Percentiles rank a stretch among this genome's conserved stretches.
phyloP scores from a whole-genome alignment of 2,888 invertebrate species.

The Ectobius pallidus region DNA sequence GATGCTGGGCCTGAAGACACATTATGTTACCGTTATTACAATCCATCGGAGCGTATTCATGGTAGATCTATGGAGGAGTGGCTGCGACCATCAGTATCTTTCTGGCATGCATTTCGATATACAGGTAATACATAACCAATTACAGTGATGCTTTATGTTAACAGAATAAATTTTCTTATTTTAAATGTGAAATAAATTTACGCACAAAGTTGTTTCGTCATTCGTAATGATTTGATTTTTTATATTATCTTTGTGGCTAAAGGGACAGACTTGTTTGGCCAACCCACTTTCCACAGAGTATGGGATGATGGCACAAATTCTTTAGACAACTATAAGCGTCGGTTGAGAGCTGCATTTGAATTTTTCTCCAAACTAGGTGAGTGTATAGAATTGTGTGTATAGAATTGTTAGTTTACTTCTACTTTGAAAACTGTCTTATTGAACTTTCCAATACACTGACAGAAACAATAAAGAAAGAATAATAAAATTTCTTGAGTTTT shows the following conservation, averaged over 20 bases:
- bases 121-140: conserved; percentile 48
- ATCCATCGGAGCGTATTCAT: conserved; percentile 61
- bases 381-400: too few species aligned
- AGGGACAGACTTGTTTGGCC: conserved; percentile 55
- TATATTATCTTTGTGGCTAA: neutral
- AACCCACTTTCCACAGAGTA: conserved; percentile 55
- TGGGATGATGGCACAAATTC: conserved; percentile 66
- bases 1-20: conserved; percentile 60
- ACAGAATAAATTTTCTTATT: too few species aligned
- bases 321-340: conserved; percentile 64
- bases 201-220: too few species aligned
- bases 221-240: too few species aligned
- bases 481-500: too few species aligned
- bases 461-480: too few species aligned
- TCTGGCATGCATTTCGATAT: conserved; percentile 59
- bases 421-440: neutral
- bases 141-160: too few species aligned
- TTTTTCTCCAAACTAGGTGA: conserved; percentile 65
- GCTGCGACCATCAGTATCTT: conserved; percentile 66
- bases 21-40: conserved; percentile 64
- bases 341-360: conserved; percentile 66
- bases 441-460: too few species aligned
- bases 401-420: neutral
- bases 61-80: conserved; percentile 69
- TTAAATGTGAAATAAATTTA: too few species aligned